phyloP scores from a whole-genome alignment of 2,113 vertebrate genomes.

The Rallus limicola region DNA sequence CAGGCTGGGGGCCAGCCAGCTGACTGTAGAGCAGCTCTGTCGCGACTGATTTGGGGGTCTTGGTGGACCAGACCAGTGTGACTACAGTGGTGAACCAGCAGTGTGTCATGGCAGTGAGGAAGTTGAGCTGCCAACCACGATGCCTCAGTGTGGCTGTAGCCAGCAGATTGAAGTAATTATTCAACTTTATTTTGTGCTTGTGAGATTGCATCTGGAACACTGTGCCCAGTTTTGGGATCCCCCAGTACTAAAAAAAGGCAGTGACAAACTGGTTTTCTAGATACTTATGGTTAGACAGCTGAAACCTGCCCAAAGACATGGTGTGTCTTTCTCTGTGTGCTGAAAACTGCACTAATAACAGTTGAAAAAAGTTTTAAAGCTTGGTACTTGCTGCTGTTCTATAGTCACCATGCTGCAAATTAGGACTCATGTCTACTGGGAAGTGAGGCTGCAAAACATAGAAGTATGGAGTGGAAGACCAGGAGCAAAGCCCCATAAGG shows the following conservation, averaged over 20 bases:
- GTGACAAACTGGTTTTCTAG: not conserved
- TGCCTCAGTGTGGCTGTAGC: not conserved
- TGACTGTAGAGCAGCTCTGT: not conserved
- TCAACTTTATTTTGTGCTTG: not conserved
- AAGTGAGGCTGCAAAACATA: not conserved
- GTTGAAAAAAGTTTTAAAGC: not conserved
- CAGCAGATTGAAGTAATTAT: not conserved
- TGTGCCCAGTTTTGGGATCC: not conserved
- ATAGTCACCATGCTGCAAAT: not conserved
- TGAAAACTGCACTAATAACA: not conserved
- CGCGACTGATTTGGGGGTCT: not conserved
- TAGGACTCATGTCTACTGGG: not conserved
- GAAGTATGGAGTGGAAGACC: not conserved
- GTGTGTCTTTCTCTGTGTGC: not conserved
- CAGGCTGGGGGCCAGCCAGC: too few species aligned
- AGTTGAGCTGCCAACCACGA: not conserved
- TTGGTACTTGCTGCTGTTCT: not conserved
- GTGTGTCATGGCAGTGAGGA: rapidly evolving
- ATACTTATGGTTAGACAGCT: not conserved
- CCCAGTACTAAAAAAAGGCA: not conserved
- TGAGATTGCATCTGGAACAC: not conserved
- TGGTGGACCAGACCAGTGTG: not conserved
- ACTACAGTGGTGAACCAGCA: not conserved
- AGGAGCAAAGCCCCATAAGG: not conserved
- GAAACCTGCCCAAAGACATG: not conserved